Conservation (phyloP, 2,888 invertebrate species). For the Hofmannophila pseudospretella region DNA sequence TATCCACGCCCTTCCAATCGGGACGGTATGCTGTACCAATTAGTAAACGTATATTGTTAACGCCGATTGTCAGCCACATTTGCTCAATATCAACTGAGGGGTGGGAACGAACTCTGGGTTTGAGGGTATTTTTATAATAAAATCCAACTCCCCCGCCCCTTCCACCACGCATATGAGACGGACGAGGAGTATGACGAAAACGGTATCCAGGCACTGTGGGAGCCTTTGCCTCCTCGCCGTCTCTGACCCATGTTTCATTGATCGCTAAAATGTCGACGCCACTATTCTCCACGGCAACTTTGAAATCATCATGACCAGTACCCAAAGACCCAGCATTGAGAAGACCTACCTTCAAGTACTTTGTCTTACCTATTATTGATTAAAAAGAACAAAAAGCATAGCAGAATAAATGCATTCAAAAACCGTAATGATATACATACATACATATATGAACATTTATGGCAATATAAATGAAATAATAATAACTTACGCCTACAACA, state of each 20-base stretch:
- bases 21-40: conserved; percentile 7
- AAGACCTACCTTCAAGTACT: conserved; percentile 8
- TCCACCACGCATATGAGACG: not conserved
- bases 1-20: not conserved
- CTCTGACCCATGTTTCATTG: conserved; percentile 20
- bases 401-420: too few species aligned
- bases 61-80: conserved; percentile 3
- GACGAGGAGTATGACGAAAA: conserved; percentile 13
- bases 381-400: too few species aligned
- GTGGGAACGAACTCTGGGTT: not conserved
- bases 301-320: conserved; percentile 15
- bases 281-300: conserved; percentile 1
- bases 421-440: too few species aligned
- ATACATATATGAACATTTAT: too few species aligned
- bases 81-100: not conserved
- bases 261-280: conserved; percentile 16
- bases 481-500: too few species aligned
- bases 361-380: too few species aligned
- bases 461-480: too few species aligned
- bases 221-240: conserved; percentile 11
- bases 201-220: conserved; percentile 12
- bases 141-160: conserved; percentile 19
- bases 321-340: conserved; percentile 16
- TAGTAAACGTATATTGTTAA: not conserved
- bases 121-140: conserved; percentile 9